Percentiles rank a stretch among this genome's conserved stretches.
Evolutionary conservation across 2,888 invertebrate species (phyloP).

Genomic region (Merodon equestris): DNA sequence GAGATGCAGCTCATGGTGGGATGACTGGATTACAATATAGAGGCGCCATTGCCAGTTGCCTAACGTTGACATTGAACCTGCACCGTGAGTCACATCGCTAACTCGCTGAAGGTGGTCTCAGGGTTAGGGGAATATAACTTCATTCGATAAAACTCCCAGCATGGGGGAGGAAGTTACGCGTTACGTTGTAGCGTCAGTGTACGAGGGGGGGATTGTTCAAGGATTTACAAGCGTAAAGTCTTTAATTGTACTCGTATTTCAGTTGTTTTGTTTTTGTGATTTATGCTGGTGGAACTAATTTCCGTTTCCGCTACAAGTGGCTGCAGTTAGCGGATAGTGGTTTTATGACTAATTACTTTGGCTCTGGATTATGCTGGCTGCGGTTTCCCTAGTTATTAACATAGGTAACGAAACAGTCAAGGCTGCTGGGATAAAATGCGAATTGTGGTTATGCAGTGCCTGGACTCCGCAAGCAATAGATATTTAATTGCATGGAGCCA

Average conservation of each 20-base stretch:
- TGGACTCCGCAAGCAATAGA: too few relatives aligned
- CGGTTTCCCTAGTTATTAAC: too few relatives aligned
- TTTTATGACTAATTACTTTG: slow-evolving; percentile 5
- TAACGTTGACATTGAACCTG: slow-evolving; percentile 54
- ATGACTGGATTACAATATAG: slow-evolving; percentile 1
- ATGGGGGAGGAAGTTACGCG: slow-evolving; percentile 54
- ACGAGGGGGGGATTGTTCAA: slow-evolving; percentile 47
- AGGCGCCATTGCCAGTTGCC: not conserved
- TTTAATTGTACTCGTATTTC: too few relatives aligned
- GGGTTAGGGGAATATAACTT: slow-evolving; percentile 49
- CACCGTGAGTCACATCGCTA: slow-evolving; percentile 21
- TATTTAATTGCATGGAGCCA: too few relatives aligned
- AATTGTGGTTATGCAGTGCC: too few relatives aligned
- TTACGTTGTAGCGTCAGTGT: slow-evolving; percentile 10
- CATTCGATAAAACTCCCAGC: slow-evolving; percentile 34
- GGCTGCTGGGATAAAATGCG: too few relatives aligned
- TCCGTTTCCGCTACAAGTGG: slow-evolving; percentile 61
- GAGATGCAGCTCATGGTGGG: not conserved
- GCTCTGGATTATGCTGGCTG: not conserved
- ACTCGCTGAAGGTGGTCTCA: slow-evolving; percentile 18
- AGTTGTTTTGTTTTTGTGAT: slow-evolving; percentile 35
- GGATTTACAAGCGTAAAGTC: slow-evolving; percentile 46
- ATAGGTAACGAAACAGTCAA: too few relatives aligned
- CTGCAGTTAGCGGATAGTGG: not conserved
- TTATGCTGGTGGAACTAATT: slow-evolving; percentile 64